A percentile compares a stretch with the other conserved stretches of the same genome.
These are phyloP conservation scores for Zele albiditarsus DNA, from an alignment of 2,888 invertebrate species.

Conservation along the genomic window DNA sequence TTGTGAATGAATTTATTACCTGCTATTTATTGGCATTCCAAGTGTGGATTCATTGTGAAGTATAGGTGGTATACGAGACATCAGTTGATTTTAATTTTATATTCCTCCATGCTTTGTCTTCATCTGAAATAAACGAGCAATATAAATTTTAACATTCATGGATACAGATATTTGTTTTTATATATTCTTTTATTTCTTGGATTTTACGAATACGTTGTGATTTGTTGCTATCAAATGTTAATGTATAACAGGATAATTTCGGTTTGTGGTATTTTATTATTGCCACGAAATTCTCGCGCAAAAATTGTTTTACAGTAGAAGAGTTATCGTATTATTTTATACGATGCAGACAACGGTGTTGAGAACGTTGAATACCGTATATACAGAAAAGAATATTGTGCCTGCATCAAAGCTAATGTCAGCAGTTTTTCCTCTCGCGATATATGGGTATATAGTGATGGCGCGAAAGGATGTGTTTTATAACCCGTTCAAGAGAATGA, in stretches of 20 bases:
- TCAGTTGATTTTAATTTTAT: neutral
- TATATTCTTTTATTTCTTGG: no score
- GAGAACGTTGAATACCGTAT: neutral
- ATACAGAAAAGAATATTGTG: constrained; percentile 28
- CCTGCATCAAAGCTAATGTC: constrained; percentile 23
- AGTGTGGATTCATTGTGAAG: constrained; percentile 3
- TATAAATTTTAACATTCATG: neutral
- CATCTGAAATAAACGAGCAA: neutral
- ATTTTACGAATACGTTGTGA: neutral
- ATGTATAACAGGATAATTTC: neutral
- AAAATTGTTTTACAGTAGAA: neutral
- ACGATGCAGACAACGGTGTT: neutral
- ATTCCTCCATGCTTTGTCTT: neutral
- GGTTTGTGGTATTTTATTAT: neutral
- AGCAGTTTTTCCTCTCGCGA: constrained; percentile 14
- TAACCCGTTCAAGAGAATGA: constrained; percentile 6
- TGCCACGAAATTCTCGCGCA: neutral
- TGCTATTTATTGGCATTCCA: neutral
- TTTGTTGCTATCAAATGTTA: neutral
- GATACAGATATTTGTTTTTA: neutral
- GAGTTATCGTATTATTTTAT: constrained; percentile 16
- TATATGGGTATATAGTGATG: neutral
- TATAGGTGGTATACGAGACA: neutral
- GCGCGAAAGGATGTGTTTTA: constrained; percentile 23
- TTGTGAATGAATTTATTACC: constrained; percentile 11